phyloP scores from a whole-genome alignment of 2,797 vertebrate genomes.

The Poecilia wingei region DNA sequence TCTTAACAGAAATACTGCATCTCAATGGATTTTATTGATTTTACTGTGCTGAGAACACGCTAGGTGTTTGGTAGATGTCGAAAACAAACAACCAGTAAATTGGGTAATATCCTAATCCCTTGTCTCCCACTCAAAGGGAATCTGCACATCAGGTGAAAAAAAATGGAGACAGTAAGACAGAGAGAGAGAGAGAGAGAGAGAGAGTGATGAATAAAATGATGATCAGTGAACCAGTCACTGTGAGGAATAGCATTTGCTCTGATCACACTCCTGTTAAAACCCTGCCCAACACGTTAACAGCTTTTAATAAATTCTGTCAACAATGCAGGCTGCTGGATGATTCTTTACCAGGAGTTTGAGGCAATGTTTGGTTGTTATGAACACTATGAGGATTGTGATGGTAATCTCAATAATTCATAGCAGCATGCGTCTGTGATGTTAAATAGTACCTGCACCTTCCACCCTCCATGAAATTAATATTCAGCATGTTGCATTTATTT shows the following conservation, averaged over 20 bases:
- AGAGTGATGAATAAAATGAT: conserved; percentile 29
- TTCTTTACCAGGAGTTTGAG: conserved; percentile 34
- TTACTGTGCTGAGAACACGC: conserved; percentile 50
- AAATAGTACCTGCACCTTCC: conserved; percentile 38
- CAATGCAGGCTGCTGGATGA: conserved; percentile 6
- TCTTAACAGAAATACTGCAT: conserved; percentile 60
- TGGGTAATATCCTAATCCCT: conserved; percentile 55
- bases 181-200: neutral
- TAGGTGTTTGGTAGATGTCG: conserved; percentile 38
- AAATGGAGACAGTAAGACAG: neutral
- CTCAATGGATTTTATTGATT: conserved; percentile 71
- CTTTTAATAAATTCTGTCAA: conserved; percentile 24
- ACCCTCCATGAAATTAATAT: conserved; percentile 53
- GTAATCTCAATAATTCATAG: conserved; percentile 65
- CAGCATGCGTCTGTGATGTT: conserved; percentile 30
- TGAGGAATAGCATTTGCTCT: conserved; percentile 9
- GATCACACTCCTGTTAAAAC: conserved; percentile 14
- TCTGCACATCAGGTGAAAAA: conserved; percentile 19
- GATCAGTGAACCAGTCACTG: conserved; percentile 9
- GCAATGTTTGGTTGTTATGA: conserved; percentile 31
- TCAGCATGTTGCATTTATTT: conserved; percentile 69
- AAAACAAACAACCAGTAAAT: conserved; percentile 46
- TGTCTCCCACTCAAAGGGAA: conserved; percentile 15
- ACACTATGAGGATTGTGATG: conserved; percentile 56
- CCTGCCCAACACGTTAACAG: conserved; percentile 16